These are phyloP conservation scores for Tenthredo scrophulariae DNA, from an alignment of 2,888 invertebrate species.

Conservation along the genomic window DNA sequence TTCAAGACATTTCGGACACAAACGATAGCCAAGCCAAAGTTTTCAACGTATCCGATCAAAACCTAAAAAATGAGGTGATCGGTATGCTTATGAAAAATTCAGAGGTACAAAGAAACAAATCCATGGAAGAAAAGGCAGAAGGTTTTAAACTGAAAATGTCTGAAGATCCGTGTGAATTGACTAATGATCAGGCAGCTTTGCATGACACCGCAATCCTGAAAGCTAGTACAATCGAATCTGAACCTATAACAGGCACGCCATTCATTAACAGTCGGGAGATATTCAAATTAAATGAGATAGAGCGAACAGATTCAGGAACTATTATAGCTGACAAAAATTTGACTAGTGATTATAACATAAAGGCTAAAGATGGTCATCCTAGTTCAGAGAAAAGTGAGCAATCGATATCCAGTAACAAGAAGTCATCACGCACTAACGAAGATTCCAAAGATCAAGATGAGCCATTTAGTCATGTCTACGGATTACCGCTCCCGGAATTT, in stretches of 20 bases:
- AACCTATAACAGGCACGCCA: conserved; percentile 58
- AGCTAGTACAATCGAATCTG: not conserved
- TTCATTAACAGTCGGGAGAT: conserved; percentile 57
- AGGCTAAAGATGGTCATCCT: not conserved
- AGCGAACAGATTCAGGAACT: conserved; percentile 25
- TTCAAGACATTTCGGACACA: not conserved
- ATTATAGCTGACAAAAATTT: not conserved
- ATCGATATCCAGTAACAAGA: not conserved
- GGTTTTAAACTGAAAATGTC: conserved; percentile 58
- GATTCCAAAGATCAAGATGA: conserved; percentile 51
- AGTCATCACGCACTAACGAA: not conserved
- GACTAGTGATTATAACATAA: not conserved
- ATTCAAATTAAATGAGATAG: conserved; percentile 54
- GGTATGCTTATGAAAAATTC: not conserved
- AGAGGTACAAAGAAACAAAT: not conserved
- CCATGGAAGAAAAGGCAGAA: conserved; percentile 56
- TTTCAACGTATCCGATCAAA: not conserved
- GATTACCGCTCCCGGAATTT: conserved; percentile 61
- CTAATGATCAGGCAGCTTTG: not conserved
- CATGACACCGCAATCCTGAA: not conserved
- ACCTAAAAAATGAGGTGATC: not conserved
- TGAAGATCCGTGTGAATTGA: conserved; percentile 36
- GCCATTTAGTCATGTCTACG: conserved; percentile 47
- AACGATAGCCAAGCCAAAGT: not conserved
- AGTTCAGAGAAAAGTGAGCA: not conserved